These are phyloP conservation scores for Trigoniulus corallinus DNA, from an alignment of 1,140 invertebrate genomes.

Conservation along the genomic window DNA sequence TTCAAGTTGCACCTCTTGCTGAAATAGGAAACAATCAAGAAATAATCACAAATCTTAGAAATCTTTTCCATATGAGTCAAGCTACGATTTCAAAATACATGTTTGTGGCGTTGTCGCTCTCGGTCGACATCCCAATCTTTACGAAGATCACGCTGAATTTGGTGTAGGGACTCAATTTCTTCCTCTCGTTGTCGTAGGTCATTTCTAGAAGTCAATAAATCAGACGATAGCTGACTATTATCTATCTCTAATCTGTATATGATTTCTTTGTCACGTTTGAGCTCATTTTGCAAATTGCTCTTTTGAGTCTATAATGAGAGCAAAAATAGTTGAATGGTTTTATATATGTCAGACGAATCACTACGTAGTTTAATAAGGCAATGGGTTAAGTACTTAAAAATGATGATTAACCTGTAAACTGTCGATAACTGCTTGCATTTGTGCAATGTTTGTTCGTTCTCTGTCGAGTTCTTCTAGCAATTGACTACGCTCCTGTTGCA, in stretches of 20 bases:
- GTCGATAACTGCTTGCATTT: not conserved
- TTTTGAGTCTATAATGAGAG: not conserved
- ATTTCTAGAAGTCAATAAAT: not conserved
- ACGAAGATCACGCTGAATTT: not conserved
- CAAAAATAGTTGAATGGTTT: not conserved
- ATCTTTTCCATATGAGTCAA: not conserved
- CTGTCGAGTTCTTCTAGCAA: not conserved
- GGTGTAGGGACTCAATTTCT: not conserved
- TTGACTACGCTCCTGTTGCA: not conserved
- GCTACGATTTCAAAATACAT: not conserved
- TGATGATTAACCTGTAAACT: not conserved
- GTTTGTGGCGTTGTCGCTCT: not conserved
- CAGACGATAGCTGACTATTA: not conserved
- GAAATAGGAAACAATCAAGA: not conserved
- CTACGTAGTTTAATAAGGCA: too few relatives aligned
- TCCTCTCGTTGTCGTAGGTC: not conserved
- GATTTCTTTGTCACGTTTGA: not conserved
- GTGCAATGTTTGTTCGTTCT: too few relatives aligned
- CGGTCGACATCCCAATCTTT: not conserved
- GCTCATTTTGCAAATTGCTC: not conserved
- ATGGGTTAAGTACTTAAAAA: too few relatives aligned
- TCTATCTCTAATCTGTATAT: not conserved
- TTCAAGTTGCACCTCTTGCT: conserved; percentile 3
- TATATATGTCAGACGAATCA: too few relatives aligned
- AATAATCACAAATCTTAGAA: not conserved